Base-by-base conservation (phyloP, 2,888 invertebrate genomes). In the Prenolepis imparis region DNA sequence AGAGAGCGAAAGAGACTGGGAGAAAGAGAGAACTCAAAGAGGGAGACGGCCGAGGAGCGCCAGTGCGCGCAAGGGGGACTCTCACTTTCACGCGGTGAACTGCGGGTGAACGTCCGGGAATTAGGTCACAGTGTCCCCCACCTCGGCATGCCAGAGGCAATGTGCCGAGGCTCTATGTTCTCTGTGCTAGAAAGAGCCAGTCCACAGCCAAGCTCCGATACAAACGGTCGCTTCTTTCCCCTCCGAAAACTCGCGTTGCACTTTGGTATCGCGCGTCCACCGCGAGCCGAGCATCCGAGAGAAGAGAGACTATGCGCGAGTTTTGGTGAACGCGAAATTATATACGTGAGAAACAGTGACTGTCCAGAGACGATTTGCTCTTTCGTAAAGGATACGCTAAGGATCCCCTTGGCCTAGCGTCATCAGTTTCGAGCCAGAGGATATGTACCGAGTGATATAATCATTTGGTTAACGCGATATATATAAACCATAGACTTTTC, bases 71-170 rank as follows among this genome's bases (percentile, higher is more conserved):
- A 93, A 95, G 96, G 96, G 96, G 96, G 96, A 96, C 96, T 96
- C 96, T 96, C 96, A 96, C 96, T 96, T 96, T 96, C 96, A 95
- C 96, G 95, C 95, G 94, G 95, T 95, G 96, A 95, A 96, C 96
- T 95, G 95, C 94, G 96, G 94, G 96, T 96, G 96, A 97, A 96
- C 96, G 96, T 96, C 96, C 97, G 96, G 96, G 95, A 97, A 97
- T 96, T 97, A 96, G 97, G 97, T 97, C 97, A 96, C 96, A 96
- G 96, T 96, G 96, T 94, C 96, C 96, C 96, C 96, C 96, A 93
- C 93, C 95, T 94, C 95, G 95, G 94, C 95, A 96, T 90, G 92
- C 92, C 94, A 92, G 90, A 93, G 96, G 96, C 96, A 96, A 96
- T 95, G 95, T 96, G 96, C 95, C 95, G 95, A 91, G 91, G 90